These are phyloP conservation scores for Pseudochaenichthys georgianus DNA, from an alignment of 2,797 vertebrate genomes.

Conservation along the genomic window DNA sequence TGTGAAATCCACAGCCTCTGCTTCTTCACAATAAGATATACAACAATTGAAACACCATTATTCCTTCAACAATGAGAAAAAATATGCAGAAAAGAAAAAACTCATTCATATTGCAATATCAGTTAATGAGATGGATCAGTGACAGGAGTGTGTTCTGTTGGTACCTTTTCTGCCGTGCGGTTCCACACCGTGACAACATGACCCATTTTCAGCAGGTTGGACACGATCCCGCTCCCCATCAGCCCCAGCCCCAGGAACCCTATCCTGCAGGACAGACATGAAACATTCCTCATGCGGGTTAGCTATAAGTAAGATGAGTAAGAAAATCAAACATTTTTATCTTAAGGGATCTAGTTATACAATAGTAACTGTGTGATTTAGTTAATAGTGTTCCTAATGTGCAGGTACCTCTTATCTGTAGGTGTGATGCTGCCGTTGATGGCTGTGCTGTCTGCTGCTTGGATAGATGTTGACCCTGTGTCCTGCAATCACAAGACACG, in stretches of 20 bases:
- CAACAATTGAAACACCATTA: no score
- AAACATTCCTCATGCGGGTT: not conserved
- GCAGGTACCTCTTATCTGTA: slow-evolving; percentile 95
- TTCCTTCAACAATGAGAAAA: no score
- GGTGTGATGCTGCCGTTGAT: slow-evolving; percentile 98
- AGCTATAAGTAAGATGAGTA: not conserved
- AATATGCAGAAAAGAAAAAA: no score
- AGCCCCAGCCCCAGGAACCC: slow-evolving; percentile 97
- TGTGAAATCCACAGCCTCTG: no score
- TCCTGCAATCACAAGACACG: slow-evolving; percentile 82
- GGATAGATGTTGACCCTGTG: slow-evolving; percentile 96
- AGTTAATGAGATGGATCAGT: not conserved
- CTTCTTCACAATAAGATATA: no score
- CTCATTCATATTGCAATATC: no score
- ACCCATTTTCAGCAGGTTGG: slow-evolving; percentile 98
- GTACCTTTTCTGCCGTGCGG: slow-evolving; percentile 98
- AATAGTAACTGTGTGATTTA: not conserved
- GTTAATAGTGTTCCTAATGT: not conserved
- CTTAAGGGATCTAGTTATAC: not conserved
- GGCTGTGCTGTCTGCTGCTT: slow-evolving; percentile 98
- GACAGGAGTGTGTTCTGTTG: not conserved
- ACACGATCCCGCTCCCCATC: slow-evolving; percentile 98
- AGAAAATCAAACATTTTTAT: not conserved
- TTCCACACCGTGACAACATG: slow-evolving; percentile 99
- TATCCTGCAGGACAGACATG: slow-evolving; percentile 87